Conservation (phyloP, 2,888 invertebrate species). For the Ptychoptera contaminata region DNA sequence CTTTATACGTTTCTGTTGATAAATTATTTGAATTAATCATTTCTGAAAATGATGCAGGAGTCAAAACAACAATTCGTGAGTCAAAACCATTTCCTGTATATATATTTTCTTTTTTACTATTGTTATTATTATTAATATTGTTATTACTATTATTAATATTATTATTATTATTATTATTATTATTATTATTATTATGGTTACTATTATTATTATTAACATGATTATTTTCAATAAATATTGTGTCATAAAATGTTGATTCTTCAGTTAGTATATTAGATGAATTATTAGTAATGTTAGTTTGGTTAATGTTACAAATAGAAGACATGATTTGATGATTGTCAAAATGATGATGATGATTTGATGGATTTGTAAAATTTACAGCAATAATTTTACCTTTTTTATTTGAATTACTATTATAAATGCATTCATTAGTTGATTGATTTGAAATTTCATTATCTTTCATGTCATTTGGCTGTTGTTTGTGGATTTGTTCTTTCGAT, state of each 20-base stretch:
- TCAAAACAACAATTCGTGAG: conserved; percentile 11
- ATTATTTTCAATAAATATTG: conserved; percentile 4
- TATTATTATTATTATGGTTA: conserved; percentile 2
- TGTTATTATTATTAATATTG: conserved; percentile 5
- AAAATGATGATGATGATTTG: conserved; percentile 5
- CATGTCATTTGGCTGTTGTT: conserved; percentile 2
- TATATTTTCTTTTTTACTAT: too few species aligned
- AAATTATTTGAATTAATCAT: conserved; percentile 9
- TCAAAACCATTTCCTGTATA: conserved; percentile 12
- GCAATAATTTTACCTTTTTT: conserved; percentile 7
- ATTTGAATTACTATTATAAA: conserved; percentile 1
- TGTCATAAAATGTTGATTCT: conserved; percentile 1
- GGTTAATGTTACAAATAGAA: conserved; percentile 3
- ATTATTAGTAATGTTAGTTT: conserved; percentile 6
- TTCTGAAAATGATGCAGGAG: conserved; percentile 13
- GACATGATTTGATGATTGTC: conserved; percentile 3
- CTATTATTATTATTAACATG: conserved; percentile 6
- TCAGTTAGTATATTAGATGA: conserved; percentile 10
- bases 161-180: conserved; percentile 9
- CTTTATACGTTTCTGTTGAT: conserved; percentile 7
- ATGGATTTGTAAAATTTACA: conserved; percentile 4
- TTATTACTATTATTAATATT: conserved; percentile 10
- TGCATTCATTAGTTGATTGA: background rate
- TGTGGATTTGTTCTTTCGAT: background rate
- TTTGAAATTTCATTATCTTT: conserved; percentile 1